Evolutionary conservation across 1,140 invertebrate genomes (phyloP).

Genomic region (Hyles vespertilio): DNA sequence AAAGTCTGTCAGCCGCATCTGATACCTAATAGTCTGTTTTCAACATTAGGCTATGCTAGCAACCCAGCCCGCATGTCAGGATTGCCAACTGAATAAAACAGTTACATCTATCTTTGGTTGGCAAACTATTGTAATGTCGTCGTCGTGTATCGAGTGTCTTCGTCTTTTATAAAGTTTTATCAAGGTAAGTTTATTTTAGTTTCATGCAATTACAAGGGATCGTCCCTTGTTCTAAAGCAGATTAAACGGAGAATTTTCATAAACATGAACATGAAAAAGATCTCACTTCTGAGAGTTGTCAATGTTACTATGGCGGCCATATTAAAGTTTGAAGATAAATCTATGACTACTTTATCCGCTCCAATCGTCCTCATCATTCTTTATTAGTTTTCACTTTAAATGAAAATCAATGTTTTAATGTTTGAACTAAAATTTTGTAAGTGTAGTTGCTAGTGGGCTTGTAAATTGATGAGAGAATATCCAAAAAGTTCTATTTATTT

Average conservation of each 20-base stretch:
- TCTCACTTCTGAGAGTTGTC: background rate
- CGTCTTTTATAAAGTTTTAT: constrained; percentile 73
- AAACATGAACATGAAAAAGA: too few species aligned
- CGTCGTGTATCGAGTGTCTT: constrained; percentile 68
- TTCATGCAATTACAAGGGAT: background rate
- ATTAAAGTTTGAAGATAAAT: constrained; percentile 53
- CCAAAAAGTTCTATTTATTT: constrained; percentile 24
- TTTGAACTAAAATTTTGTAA: background rate
- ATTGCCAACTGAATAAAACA: background rate
- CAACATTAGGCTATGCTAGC: too few species aligned
- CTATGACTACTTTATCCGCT: constrained; percentile 37
- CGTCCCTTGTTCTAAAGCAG: background rate
- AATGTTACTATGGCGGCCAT: constrained; percentile 50
- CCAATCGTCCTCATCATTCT: constrained; percentile 45
- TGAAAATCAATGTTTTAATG: constrained; percentile 1
- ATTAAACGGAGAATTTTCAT: background rate
- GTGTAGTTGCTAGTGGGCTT: background rate
- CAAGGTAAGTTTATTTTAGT: constrained; percentile 53
- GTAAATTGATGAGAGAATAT: background rate
- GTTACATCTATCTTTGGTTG: constrained; percentile 16
- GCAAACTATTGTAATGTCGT: constrained; percentile 62
- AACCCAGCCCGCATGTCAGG: too few species aligned
- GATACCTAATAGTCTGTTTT: too few species aligned
- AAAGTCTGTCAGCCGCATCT: too few species aligned
- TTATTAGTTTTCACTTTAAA: constrained; percentile 4